phyloP scores from a whole-genome alignment of 2,888 invertebrate genomes.

The Phlogophora meticulosa region DNA sequence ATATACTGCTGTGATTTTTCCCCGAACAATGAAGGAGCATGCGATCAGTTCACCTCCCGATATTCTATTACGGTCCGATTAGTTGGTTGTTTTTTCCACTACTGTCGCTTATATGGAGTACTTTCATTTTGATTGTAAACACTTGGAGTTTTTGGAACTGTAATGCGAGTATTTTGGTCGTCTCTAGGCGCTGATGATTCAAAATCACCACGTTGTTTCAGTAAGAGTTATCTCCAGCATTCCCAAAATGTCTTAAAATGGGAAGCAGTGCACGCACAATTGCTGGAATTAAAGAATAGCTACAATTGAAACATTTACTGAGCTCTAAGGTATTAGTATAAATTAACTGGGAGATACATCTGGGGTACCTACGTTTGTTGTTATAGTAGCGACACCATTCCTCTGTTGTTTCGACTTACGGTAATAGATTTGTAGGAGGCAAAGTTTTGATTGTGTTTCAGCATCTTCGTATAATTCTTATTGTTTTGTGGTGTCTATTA shows the following conservation, averaged over 20 bases:
- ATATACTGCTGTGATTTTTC: background rate
- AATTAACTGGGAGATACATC: background rate
- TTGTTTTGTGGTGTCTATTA: background rate
- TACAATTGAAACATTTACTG: conserved; percentile 60
- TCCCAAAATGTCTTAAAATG: conserved; percentile 74
- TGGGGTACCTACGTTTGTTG: conserved; percentile 23
- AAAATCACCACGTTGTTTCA: conserved; percentile 66
- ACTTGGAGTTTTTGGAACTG: background rate
- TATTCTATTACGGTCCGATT: conserved; percentile 6
- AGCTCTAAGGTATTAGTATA: background rate
- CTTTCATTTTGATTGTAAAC: conserved; percentile 10
- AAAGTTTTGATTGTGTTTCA: conserved; percentile 37
- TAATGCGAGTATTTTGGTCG: conserved; percentile 11
- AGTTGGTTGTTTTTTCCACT: background rate
- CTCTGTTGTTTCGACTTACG: conserved; percentile 1
- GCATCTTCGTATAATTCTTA: conserved; percentile 15
- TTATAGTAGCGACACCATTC: background rate
- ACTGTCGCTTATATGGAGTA: background rate
- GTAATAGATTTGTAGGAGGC: conserved; percentile 4
- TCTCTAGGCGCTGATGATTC: conserved; percentile 49
- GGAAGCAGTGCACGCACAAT: conserved; percentile 71
- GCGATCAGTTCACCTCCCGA: background rate
- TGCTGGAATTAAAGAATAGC: conserved; percentile 75
- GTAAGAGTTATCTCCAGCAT: conserved; percentile 68
- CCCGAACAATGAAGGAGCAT: conserved; percentile 1